A percentile compares a stretch with the other conserved stretches of the same genome.
Evolutionary conservation across 2,888 invertebrate species (phyloP).

Genomic region (Galerucella pusilla): DNA sequence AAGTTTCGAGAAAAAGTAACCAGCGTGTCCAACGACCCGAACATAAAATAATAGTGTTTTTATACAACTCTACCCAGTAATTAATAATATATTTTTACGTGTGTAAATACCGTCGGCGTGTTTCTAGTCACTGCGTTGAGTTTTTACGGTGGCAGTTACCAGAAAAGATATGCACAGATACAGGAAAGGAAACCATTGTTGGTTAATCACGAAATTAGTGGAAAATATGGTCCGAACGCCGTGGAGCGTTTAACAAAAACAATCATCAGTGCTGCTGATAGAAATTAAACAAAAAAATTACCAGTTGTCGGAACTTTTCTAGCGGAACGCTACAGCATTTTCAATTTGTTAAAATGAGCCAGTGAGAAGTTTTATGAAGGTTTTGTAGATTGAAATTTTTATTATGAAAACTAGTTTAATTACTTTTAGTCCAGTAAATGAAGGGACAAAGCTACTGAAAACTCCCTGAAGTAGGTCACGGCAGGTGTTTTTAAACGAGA

Average conservation of each 20-base stretch:
- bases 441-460: too few relatives aligned
- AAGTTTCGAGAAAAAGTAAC: too few relatives aligned
- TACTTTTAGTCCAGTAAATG: too few relatives aligned
- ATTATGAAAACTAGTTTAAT: too few relatives aligned
- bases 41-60: too few relatives aligned
- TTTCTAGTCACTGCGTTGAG: background rate
- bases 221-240: conserved; percentile 27
- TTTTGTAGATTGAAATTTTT: background rate
- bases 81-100: too few relatives aligned
- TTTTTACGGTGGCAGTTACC: conserved; percentile 17
- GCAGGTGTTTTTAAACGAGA: too few relatives aligned
- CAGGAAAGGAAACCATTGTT: conserved; percentile 27
- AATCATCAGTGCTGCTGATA: conserved; percentile 23
- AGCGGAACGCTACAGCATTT: conserved; percentile 27
- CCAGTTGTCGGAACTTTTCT: conserved; percentile 18
- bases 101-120: background rate
- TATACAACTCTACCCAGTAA: too few relatives aligned
- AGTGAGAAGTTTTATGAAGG: conserved; percentile 10
- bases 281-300: conserved; percentile 22
- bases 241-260: conserved; percentile 30
- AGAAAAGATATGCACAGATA: conserved; percentile 2
- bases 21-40: too few relatives aligned
- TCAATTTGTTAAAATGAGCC: conserved; percentile 28
- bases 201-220: conserved; percentile 30
- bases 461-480: too few relatives aligned